phyloP scores from a whole-genome alignment of 1,140 invertebrate genomes.

The Pectinophora gossypiella region DNA sequence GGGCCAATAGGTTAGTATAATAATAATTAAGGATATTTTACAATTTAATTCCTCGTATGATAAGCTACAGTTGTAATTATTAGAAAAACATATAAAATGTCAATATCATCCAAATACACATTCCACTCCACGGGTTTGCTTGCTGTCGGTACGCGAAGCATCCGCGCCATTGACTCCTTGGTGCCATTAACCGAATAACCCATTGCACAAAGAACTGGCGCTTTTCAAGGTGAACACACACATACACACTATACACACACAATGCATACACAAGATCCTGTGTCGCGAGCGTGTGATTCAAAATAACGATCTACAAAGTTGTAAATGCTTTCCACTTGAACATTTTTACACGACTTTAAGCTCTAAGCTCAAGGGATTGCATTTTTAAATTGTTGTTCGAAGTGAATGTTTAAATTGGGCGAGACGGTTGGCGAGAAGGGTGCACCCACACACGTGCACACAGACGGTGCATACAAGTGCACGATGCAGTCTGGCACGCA shows the following conservation, averaged over 20 bases:
- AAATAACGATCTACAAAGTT: slow-evolving; percentile 49
- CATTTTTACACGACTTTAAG: slow-evolving; percentile 12
- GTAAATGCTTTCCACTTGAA: background rate
- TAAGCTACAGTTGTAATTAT: too few relatives aligned
- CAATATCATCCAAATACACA: too few relatives aligned
- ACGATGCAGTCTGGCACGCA: slow-evolving; percentile 1
- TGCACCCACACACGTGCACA: slow-evolving; percentile 45
- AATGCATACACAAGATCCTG: slow-evolving; percentile 10
- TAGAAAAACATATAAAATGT: too few relatives aligned
- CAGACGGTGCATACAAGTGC: slow-evolving; percentile 38
- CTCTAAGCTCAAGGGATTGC: slow-evolving; percentile 16
- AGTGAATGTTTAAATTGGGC: slow-evolving; percentile 23
- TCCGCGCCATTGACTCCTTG: slow-evolving; percentile 72
- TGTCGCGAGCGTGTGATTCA: slow-evolving; percentile 43
- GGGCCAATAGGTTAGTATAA: too few relatives aligned
- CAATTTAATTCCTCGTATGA: too few relatives aligned
- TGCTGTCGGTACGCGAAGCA: slow-evolving; percentile 54
- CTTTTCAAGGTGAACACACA: slow-evolving; percentile 74
- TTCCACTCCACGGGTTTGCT: background rate
- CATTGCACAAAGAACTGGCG: slow-evolving; percentile 73
- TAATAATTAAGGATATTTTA: too few relatives aligned
- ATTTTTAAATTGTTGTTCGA: background rate
- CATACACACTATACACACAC: slow-evolving; percentile 22
- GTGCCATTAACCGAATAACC: slow-evolving; percentile 74
- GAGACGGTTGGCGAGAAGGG: slow-evolving; percentile 56